Conservation (phyloP, 2,113 vertebrate species). For the Hyla sarda region DNA sequence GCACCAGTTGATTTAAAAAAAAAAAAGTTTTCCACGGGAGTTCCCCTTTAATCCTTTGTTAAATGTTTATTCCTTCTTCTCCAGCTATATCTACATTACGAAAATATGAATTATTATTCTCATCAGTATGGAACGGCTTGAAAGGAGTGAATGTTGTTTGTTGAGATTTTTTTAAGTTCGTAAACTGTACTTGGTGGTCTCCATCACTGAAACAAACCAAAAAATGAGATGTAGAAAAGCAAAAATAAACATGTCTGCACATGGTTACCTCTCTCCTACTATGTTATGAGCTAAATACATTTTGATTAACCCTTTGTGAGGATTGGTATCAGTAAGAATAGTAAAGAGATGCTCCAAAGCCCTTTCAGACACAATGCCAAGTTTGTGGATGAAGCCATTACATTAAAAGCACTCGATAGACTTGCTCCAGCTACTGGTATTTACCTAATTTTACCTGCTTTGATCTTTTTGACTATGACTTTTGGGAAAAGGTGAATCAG, state of each 20-base stretch:
- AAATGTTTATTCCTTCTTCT: neutral
- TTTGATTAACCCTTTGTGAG: constrained; percentile 12
- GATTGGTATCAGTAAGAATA: too few relatives aligned
- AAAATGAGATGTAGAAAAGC: constrained; percentile 37
- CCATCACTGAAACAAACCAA: constrained; percentile 9
- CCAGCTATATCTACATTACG: neutral
- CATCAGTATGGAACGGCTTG: constrained; percentile 9
- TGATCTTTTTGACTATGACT: too few relatives aligned
- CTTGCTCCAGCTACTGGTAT: too few relatives aligned
- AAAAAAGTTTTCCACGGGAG: too few relatives aligned
- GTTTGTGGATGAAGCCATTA: too few relatives aligned
- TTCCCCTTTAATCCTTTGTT: neutral
- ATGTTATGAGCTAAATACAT: neutral
- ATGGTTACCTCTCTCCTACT: neutral
- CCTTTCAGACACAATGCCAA: too few relatives aligned
- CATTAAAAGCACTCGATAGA: too few relatives aligned
- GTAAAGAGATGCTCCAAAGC: neutral
- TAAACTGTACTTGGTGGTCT: constrained; percentile 45
- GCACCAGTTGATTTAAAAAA: too few relatives aligned
- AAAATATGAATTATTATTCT: neutral
- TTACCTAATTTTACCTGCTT: too few relatives aligned
- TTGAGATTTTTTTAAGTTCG: constrained; percentile 8
- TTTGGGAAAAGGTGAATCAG: too few relatives aligned
- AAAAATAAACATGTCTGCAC: constrained; percentile 19
- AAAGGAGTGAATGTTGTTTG: constrained; percentile 27